Conservation (phyloP, 2,797 vertebrate species). For the Heteromormyrus szaboi region DNA sequence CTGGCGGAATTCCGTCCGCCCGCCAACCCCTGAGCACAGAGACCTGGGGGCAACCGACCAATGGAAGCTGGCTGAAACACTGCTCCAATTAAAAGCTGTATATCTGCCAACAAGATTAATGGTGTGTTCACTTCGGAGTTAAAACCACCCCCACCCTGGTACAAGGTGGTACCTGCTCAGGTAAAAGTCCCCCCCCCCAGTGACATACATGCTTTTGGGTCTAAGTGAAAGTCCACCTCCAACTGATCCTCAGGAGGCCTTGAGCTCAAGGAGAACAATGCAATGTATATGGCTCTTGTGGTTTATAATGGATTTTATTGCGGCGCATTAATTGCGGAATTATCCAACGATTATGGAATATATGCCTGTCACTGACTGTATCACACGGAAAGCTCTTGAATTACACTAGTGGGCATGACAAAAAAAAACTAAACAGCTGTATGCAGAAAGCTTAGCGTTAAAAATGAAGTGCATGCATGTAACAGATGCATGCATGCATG, state of each 20-base stretch:
- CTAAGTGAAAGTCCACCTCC: background rate
- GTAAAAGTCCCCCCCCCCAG: background rate
- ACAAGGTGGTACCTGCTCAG: background rate
- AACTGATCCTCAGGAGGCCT: background rate
- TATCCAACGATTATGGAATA: background rate
- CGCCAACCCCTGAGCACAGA: background rate
- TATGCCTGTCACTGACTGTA: background rate
- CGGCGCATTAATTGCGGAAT: background rate
- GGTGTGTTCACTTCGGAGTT: conserved; percentile 28
- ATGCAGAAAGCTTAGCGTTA: background rate
- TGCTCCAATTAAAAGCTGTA: conserved; percentile 45
- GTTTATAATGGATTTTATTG: background rate
- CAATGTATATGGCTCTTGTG: background rate
- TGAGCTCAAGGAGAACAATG: background rate
- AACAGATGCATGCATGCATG: background rate
- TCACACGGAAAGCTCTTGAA: background rate
- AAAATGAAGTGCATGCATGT: background rate
- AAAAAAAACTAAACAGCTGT: background rate
- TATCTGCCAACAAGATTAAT: conserved; percentile 66
- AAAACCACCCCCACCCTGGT: background rate
- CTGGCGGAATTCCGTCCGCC: conserved; percentile 2
- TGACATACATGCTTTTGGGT: background rate
- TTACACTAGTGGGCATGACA: background rate
- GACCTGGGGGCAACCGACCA: conserved; percentile 25
- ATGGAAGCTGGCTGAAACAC: conserved; percentile 35